Base-by-base conservation (phyloP, 1,140 invertebrate species). In the Parapsyche elsis region DNA sequence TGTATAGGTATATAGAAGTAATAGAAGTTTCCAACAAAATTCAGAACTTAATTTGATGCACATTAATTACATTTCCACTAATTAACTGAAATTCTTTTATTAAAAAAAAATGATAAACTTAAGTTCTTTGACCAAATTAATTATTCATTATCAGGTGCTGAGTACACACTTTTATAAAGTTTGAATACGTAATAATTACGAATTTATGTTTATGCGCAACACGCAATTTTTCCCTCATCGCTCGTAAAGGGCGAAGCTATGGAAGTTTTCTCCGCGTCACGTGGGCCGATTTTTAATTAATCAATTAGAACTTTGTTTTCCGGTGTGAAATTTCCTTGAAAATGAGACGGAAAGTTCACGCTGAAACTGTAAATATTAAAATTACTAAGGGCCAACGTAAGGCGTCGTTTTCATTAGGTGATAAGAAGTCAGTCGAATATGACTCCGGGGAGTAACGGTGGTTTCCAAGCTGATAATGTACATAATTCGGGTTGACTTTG, bases 311-410 rank as follows among this genome's bases (percentile, higher is more conserved):
- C 14, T 61, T 61, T 19, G 49, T n/a, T 9, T 21, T 61, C 16
- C n/a, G 57, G 49, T 19, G 30, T 38, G n/a, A 21, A 61, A 61
- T 53, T n/a, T 53, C 49, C n/a, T 9, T 19, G 57, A 21, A 21
- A 16, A 21, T 19, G 49, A 53, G 16, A 53, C 12, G 10, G 19
- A 45, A 74, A 49, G 38, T 23, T 49, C 71, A 49, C 19, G 19
- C 12, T 16, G 21, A 74, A 74, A 74, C 45, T 74, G 71, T 46
- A 74, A 74, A 74, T 74, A 74, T 74, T 74, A 44, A 74, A 74
- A 21, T 14, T 12, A n/a, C 70, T 21, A n/a, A 30, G 24, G n/a
- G 70, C 70, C 30, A 26, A n/a, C 24, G 70, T 71, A 24, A 49
- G n/a, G 71, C 45, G 71, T 21, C 71, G 38, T 74, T 45, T 74